Evolutionary conservation across 2,797 vertebrate genomes (phyloP), one percentile per base, ranked within the genome.

Genomic region (Gambelia wislizenii): DNA sequence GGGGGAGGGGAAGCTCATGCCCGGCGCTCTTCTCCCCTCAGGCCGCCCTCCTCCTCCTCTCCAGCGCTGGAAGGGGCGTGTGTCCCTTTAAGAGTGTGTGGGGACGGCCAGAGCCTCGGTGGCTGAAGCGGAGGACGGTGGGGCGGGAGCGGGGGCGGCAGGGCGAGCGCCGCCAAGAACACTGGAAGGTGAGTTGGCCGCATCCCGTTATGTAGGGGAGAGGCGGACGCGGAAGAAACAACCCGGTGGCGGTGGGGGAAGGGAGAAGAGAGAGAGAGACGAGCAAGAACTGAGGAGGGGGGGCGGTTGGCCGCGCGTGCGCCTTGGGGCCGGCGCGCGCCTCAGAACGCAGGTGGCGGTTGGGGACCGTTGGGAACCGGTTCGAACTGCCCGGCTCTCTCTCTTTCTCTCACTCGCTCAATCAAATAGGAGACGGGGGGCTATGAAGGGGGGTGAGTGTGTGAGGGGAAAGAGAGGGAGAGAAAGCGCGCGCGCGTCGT

Each of bases 161-260:
- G 88, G 39, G 44, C 79, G 80, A 81, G 92, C 85, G 94, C 92
- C 87, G 92, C 93, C 89, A 87, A 44, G 47, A 84, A 94, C 92
- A 89, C 92, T 90, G 93, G 92, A 90, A 96, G 96, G 96, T 96
- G 96, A 96, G 96, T 95, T 78, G 94, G 89, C 47, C 86, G 87
- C 89, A 74, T 82, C 84, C 91, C 90, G 92, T 91, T 87, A 85
- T 85, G 89, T 87, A 33, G 44, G 47, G 72, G 89, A 75, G 70
- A 74, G 78, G 56, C 83, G 91, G 92, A 67, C 93, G 89, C 95
- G 85, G 93, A 93, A 91, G 94, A 94, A 70, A 27, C 76, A 42
- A 6, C 44, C 27, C 12, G 82, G 8, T 30, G 7, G 89, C 42
- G 89, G 92, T 91, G 13, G 75, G 44, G 6, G n/a, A 25, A 6